Evolutionary conservation across 2,113 vertebrate species (phyloP), one percentile per base, ranked within the genome.

Genomic region (Girardinichthys multiradiatus): DNA sequence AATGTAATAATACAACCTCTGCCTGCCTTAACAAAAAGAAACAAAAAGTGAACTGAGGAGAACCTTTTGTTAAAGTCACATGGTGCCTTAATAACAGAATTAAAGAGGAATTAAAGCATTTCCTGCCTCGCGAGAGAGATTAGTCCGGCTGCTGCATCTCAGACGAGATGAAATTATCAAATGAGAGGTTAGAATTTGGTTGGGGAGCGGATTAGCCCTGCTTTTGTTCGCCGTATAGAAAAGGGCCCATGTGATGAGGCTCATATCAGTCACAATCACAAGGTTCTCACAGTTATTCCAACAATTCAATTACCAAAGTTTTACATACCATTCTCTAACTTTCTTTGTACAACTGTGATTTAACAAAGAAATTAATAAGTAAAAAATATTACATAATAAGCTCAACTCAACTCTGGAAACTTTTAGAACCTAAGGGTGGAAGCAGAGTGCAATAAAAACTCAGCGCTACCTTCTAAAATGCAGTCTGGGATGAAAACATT

Each of bases 71-170:
- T 72, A 37, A 4, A 75, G 82, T 92, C 87, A 81, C 79, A 85
- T 28, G 60, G 64, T 67, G 75, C 15, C 76, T 86, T 83, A 82
- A 83, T 79, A 77, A 88, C 78, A 75, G 65, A 82, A 85, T 88
- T 87, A 90, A 54, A 54, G 71, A 29, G 58, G 86, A 87, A 86
- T 91, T 86, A 89, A 86, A 69, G 76, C 67, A 72, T 84, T 89
- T 89, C 30, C 76, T 30, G 67, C 54, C 58, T 51, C 30, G 81
- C 61, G 8, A 29, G 54, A 81, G 69, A 83, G 87, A 90, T 90
- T 86, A 89, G 71, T 39, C 33, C 65, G 31, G 12, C 71, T 30
- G 75, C 64, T 4, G 77, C 81, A 83, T 83, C 83, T 84, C 86
- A 78, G 60, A 80, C 73, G 26, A 74, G 60, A 68, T 77, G 35